Percentiles rank a stretch among this genome's conserved stretches.
These are phyloP conservation scores for Coelopa frigida DNA, from an alignment of 1,140 invertebrate species.

Conservation along the genomic window DNA sequence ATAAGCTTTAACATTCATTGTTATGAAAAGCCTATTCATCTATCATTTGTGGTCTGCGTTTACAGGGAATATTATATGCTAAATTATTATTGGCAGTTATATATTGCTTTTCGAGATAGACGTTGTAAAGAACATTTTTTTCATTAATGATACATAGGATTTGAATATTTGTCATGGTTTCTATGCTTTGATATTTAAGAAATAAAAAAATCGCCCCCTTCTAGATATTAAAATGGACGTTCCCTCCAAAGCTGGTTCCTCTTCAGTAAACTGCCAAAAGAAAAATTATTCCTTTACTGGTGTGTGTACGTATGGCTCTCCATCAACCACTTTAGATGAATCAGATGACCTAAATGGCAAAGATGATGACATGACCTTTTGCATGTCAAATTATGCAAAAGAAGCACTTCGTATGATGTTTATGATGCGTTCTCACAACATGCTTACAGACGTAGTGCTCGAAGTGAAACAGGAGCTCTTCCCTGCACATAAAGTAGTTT, in stretches of 20 bases:
- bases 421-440: constrained; percentile 78
- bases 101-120: too few relatives aligned
- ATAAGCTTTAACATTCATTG: neutral
- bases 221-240: constrained; percentile 35
- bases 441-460: constrained; percentile 83
- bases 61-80: too few relatives aligned
- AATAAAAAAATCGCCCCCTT: constrained; percentile 2
- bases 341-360: constrained; percentile 36
- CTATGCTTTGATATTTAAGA: too few relatives aligned
- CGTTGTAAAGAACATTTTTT: too few relatives aligned
- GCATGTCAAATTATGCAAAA: constrained; percentile 74
- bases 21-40: too few relatives aligned
- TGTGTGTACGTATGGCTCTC: constrained; percentile 4
- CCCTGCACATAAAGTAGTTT: constrained; percentile 82
- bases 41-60: too few relatives aligned
- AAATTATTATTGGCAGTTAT: too few relatives aligned
- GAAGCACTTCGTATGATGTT: constrained; percentile 85
- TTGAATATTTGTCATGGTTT: too few relatives aligned
- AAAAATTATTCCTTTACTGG: too few relatives aligned
- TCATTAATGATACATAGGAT: too few relatives aligned
- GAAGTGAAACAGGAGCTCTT: constrained; percentile 79
- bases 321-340: constrained; percentile 8
- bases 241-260: constrained; percentile 9
- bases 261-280: constrained; percentile 2
- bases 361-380: constrained; percentile 71